phyloP scores from a whole-genome alignment of 2,888 invertebrate genomes.

The Apamea monoglypha region DNA sequence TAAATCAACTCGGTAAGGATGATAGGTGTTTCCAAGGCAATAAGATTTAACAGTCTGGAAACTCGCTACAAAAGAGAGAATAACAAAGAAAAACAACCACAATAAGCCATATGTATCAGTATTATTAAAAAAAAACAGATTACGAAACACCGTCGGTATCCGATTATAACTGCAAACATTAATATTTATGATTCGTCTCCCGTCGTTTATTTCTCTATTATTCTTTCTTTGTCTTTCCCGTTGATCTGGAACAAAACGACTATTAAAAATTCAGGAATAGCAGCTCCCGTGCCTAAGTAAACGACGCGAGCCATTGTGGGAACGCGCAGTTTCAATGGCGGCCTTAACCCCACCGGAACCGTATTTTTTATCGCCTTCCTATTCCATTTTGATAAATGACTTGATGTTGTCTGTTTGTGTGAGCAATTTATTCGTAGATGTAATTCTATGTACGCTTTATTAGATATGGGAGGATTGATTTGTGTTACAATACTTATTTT shows the following conservation, averaged over 20 bases:
- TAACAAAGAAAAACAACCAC: conserved; percentile 5
- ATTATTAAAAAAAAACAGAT: conserved; percentile 47
- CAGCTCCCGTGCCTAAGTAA: conserved; percentile 58
- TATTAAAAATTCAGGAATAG: conserved; percentile 68
- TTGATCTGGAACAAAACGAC: conserved; percentile 63
- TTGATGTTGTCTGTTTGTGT: conserved; percentile 54
- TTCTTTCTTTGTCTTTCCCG: conserved; percentile 57
- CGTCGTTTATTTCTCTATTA: conserved; percentile 59
- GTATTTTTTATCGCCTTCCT: conserved; percentile 68
- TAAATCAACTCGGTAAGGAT: conserved; percentile 49
- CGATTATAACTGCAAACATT: conserved; percentile 46
- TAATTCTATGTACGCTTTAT: conserved; percentile 36
- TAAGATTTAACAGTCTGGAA: conserved; percentile 48
- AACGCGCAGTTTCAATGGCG: conserved; percentile 56
- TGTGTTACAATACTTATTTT: background rate
- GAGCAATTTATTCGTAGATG: conserved; percentile 39
- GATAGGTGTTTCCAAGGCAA: conserved; percentile 44
- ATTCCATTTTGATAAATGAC: conserved; percentile 70
- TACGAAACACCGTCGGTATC: conserved; percentile 35
- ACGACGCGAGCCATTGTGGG: conserved; percentile 61
- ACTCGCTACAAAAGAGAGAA: conserved; percentile 20
- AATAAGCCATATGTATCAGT: conserved; percentile 17
- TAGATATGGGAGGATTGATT: conserved; percentile 26
- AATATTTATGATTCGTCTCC: conserved; percentile 56
- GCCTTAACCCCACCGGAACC: conserved; percentile 57